Evolutionary conservation across 2,888 invertebrate species (phyloP), one percentile per base, ranked within the genome.

Genomic region (Xylota sylvarum): DNA sequence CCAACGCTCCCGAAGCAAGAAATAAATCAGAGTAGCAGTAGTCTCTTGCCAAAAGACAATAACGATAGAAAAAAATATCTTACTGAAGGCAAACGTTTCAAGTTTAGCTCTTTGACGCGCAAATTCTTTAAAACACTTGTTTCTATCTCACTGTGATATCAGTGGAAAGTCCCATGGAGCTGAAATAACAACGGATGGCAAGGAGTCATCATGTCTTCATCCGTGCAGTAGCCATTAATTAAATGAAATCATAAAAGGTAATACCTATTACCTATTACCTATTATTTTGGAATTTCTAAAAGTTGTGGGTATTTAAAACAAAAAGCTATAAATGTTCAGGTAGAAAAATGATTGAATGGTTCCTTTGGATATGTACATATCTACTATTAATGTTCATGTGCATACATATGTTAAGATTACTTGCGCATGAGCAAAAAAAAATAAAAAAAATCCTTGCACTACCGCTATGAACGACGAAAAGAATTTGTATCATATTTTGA

Each of bases 161-260:
- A 30, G 23, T 52, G 69, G 19, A 52, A 69, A 17, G 43, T 48
- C 12, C 32, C 70, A 43, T 70, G 35, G 32, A 52, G 43, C 40
- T 30, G 32, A 10, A 37, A 65, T 65, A 32, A 46, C 14, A 17
- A 32, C 4, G 27, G 43, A 62, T 43, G 65, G 12, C 19, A 60
- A 60, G 27, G 19, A 56, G 70, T 58, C 58, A 62, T 72, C 72
- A 46, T 32, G 37, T 60, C 37, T 60, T 60, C 58, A 17, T n/a
- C 6, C 52, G 17, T 10, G n/a, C 17, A 52, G 43, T 35, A 32
- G 14, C 32, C 72, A 79, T 80, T 73, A 80, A 58, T 65, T 65
- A 73, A 80, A 80, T 73, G 58, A 52, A 46, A 74, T n/a, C n/a
- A 65, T 56, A 72, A 56, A 43, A 48, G 58, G 58, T 67, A 52